phyloP scores from a whole-genome alignment of 92 coral and sea anemone genomes.

The Scolanthus callimorphus region DNA sequence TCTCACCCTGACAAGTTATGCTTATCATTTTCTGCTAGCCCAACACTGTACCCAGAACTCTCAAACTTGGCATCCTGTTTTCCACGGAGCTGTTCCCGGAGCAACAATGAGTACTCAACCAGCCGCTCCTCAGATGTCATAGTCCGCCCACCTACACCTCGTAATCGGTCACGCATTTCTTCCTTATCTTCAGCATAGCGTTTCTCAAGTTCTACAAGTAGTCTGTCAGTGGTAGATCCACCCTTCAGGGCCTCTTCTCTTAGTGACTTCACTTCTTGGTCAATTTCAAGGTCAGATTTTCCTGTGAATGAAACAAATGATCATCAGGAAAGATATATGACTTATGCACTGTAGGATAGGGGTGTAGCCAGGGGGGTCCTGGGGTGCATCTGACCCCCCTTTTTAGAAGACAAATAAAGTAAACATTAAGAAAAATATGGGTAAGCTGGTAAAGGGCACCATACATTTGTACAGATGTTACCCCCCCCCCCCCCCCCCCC shows the following conservation, averaged over 20 bases:
- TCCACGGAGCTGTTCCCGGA: constrained; percentile 76
- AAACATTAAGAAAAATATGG: too few relatives aligned
- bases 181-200: constrained; percentile 86
- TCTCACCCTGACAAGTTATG: constrained; percentile 54
- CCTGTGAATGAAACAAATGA: too few relatives aligned
- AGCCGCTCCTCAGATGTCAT: constrained; percentile 82
- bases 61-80: constrained; percentile 68
- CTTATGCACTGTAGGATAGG: too few relatives aligned
- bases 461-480: too few relatives aligned
- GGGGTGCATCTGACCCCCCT: too few relatives aligned
- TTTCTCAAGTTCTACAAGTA: constrained; percentile 63
- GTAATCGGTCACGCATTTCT: constrained; percentile 41
- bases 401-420: too few relatives aligned
- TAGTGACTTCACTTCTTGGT: constrained; percentile 47
- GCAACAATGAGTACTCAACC: constrained; percentile 65
- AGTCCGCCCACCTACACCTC: constrained; percentile 73
- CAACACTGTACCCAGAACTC: constrained; percentile 68
- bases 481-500: too few relatives aligned
- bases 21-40: constrained; percentile 72
- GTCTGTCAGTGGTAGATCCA: constrained; percentile 52
- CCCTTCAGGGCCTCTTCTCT: constrained; percentile 64
- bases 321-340: too few relatives aligned
- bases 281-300: constrained; percentile 75
- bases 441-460: too few relatives aligned
- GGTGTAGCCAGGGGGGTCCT: too few relatives aligned